Percentiles rank a stretch among this genome's conserved stretches.
Conservation (phyloP, 2,888 invertebrate species). For the Apotomis capreana region DNA sequence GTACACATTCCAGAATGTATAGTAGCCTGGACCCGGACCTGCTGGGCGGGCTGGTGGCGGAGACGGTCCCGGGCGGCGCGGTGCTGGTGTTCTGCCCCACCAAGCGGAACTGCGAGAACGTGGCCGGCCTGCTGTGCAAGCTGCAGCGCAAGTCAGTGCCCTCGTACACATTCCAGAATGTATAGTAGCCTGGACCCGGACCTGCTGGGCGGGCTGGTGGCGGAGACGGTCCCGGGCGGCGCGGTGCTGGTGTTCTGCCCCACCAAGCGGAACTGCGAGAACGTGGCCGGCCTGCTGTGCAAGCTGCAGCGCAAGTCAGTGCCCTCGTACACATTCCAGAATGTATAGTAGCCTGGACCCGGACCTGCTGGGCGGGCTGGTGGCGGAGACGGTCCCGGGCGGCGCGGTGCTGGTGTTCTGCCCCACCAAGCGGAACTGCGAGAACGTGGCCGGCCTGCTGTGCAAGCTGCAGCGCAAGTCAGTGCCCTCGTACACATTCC, state of each 20-base stretch:
- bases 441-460: constrained; percentile 92
- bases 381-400: constrained; percentile 90
- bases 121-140: constrained; percentile 89
- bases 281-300: constrained; percentile 90
- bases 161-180: not conserved
- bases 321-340: constrained; percentile 49
- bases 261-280: constrained; percentile 96
- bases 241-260: constrained; percentile 96
- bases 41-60: constrained; percentile 90
- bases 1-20: too few relatives aligned
- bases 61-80: constrained; percentile 90
- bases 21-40: too few relatives aligned
- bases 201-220: constrained; percentile 89
- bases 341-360: too few relatives aligned
- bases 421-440: constrained; percentile 95
- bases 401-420: constrained; percentile 95
- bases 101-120: constrained; percentile 96
- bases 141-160: constrained; percentile 76
- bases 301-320: constrained; percentile 79
- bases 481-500: constrained; percentile 53
- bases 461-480: constrained; percentile 83
- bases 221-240: constrained; percentile 90
- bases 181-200: too few relatives aligned
- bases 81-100: constrained; percentile 97
- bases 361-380: constrained; percentile 90